Evolutionary conservation across 2,113 vertebrate genomes (phyloP), one percentile per base, ranked within the genome.

Genomic region (Erythrocercus mccallii): DNA sequence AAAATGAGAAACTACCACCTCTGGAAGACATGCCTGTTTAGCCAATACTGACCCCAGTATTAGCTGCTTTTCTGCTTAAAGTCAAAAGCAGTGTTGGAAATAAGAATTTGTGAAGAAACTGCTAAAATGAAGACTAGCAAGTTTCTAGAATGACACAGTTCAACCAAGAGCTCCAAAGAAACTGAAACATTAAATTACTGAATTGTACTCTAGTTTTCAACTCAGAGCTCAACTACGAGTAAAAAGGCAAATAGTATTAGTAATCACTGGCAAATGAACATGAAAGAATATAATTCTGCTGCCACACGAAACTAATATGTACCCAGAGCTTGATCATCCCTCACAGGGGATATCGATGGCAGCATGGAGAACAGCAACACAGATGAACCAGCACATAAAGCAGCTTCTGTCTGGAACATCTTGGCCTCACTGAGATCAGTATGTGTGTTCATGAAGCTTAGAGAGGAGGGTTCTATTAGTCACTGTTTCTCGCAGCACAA

Each of bases 381-480:
- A 77, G 21, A 35, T 9, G 21, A 54, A 33, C 21, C 54, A 19
- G 44, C 7, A 38, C 0, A 50, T 1, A 48, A 58, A 80, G 9
- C 31, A 73, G 18, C 25, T 74, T 57, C 81, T 66, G 27, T 12
- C 51, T 78, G 62, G n/a, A 91, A 38, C 27, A 45, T n/a, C 42
- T 78, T n/a, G 33, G 33, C 18, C 64, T 73, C 64, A 7, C 15
- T 12, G 14, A 42, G 22, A 53, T 28, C 2, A 0, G 6, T 27
- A 19, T 0, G 7, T 27, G 16, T 0, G 7, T 47, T 19, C 80
- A 23, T 0, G 0, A 73, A 35, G 6, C 31, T 65, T 11, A 9
- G n/a, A 31, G 22, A 73, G 9, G 3, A 72, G n/a, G 6, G 23
- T 53, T 61, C 20, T 33, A 1, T 72, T 44, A 40, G 57, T 33